These are phyloP conservation scores for Drosophila longiperda DNA, from an alignment of 2,888 invertebrate species.

Conservation along the genomic window DNA sequence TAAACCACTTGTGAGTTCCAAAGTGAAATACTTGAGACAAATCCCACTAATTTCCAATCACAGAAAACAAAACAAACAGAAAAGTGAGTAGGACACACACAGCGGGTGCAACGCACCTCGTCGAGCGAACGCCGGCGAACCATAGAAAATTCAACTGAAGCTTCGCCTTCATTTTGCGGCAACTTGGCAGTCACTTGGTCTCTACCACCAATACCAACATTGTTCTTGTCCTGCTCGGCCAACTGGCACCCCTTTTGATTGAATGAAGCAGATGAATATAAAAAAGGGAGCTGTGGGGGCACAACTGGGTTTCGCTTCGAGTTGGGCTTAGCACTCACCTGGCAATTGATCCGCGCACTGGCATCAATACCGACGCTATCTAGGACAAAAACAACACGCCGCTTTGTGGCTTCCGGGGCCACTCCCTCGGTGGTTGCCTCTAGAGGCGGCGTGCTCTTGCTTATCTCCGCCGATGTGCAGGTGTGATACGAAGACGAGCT, in stretches of 20 bases:
- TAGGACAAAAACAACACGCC: slow-evolving; percentile 74
- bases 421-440: slow-evolving; percentile 39
- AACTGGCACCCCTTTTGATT: slow-evolving; percentile 80
- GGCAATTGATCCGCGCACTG: slow-evolving; percentile 57
- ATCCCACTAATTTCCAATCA: background rate
- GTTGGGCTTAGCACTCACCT: slow-evolving; percentile 67
- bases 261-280: slow-evolving; percentile 38
- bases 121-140: slow-evolving; percentile 80
- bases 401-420: slow-evolving; percentile 51
- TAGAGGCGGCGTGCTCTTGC: slow-evolving; percentile 72
- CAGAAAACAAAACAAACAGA: slow-evolving; percentile 23
- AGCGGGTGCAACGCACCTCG: slow-evolving; percentile 67
- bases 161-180: slow-evolving; percentile 79
- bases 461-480: slow-evolving; percentile 82
- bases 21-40: background rate
- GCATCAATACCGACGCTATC: slow-evolving; percentile 36
- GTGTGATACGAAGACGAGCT: slow-evolving; percentile 84
- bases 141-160: slow-evolving; percentile 84
- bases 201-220: slow-evolving; percentile 58
- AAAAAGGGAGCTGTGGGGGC: slow-evolving; percentile 9
- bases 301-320: slow-evolving; percentile 1
- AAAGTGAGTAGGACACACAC: slow-evolving; percentile 17
- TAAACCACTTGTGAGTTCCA: too few species aligned
- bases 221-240: slow-evolving; percentile 81
- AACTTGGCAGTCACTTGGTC: slow-evolving; percentile 70